Evolutionary conservation across 1,140 invertebrate species (phyloP).

Genomic region (Zaprionus gabonicus): DNA sequence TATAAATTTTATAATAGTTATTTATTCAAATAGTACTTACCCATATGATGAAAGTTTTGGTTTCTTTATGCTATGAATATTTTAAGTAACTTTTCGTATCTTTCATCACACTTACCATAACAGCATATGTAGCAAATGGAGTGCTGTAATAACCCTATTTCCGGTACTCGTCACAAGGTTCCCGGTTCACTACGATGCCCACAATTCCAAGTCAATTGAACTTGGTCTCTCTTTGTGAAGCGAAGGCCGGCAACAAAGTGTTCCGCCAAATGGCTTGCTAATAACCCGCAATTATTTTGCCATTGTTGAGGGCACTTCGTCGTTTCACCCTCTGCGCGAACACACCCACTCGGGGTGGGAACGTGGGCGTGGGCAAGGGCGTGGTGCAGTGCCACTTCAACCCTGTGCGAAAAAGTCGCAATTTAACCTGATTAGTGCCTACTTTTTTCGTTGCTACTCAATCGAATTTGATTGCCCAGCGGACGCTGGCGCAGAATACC

Average conservation of each 20-base stretch:
- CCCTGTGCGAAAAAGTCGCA: conserved; percentile 56
- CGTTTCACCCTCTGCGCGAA: conserved; percentile 36
- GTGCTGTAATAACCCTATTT: background rate
- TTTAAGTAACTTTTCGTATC: no score
- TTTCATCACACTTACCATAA: conserved; percentile 9
- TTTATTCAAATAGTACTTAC: no score
- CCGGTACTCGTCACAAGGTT: background rate
- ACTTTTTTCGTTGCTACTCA: conserved; percentile 67
- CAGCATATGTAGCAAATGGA: conserved; percentile 14
- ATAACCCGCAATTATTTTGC: conserved; percentile 74
- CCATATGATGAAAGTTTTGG: no score
- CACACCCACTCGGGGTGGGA: conserved; percentile 27
- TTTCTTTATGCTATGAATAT: no score
- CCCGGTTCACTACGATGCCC: background rate
- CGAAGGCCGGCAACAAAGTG: conserved; percentile 44
- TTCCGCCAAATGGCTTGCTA: conserved; percentile 64
- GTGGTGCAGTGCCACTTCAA: conserved; percentile 40
- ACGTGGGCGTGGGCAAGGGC: background rate
- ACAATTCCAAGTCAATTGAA: conserved; percentile 42
- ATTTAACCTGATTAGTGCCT: conserved; percentile 68
- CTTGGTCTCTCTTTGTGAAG: conserved; percentile 38
- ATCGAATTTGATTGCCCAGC: conserved; percentile 70
- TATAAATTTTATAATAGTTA: no score
- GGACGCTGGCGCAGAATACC: conserved; percentile 3
- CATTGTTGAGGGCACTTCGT: conserved; percentile 57